Base-by-base conservation (phyloP, 2,113 vertebrate species). In the Thymallus thymallus region DNA sequence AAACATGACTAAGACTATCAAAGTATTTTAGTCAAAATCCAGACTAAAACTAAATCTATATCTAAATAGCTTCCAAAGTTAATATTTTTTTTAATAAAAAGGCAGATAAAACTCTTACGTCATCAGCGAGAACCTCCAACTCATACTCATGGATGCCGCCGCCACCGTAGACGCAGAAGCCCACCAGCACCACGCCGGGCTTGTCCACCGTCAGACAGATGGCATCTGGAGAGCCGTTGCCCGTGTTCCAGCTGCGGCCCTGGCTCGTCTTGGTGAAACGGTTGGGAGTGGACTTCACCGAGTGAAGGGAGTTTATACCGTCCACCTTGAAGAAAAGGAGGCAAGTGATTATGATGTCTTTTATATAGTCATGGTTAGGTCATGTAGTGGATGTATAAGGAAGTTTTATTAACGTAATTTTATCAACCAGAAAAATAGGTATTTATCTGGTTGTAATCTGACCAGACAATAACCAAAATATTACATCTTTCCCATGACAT, bases 141-240 rank as follows among this genome's bases (percentile, higher is more conserved):
- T 99, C 98, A 76, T 99, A 99, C 85, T 99, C 97, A 78, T 99
- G 98, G 90, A 98, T 98, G 79, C 98, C 98, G 30, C 98, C 98
- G 85, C 98, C 98, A 76, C 98, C 98, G 10, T 99, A 99, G 65
- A 99, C 97, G 72, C 97, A 98, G 89, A 98, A 98, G 13, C 97
- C 97, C 73, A 98, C 96, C 74, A 99, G 94, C 79, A 99, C 96
- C 74, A 98, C 92, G 12, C 97, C 97, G 68, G 96, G 93, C 83
- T 98, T 99, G 89, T 99, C 98, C 23, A 98, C 95, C 5, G 93
- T 97, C 86, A 99, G 94, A 85, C 98, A 99, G 87, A 99, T 99
- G 77, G 98, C 98, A 83, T 99, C 98, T 2, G 98, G 98, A 3
- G 98, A 99, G 62, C 98, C 98, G 41, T 99, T 99, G 45, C 98